Conservation (phyloP, 2,888 invertebrate species). For the Coronaproctus castanopsis region DNA sequence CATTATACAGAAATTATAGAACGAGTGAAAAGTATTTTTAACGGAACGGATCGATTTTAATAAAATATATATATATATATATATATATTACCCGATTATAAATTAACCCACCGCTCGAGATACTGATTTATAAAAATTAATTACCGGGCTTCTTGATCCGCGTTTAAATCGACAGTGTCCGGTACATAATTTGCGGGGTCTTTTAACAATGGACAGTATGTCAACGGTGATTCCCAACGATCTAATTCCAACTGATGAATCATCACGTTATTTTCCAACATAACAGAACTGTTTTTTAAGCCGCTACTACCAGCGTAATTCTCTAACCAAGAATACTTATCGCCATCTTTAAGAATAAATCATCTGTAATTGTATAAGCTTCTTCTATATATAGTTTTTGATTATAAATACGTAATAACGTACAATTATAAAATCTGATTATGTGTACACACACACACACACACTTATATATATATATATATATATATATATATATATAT, state of each 20-base stretch:
- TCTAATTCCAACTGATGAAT: constrained; percentile 37
- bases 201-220: constrained; percentile 51
- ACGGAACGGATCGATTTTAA: too few species aligned
- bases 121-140: background rate
- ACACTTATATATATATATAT: too few species aligned
- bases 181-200: constrained; percentile 65
- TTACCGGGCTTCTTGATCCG: constrained; percentile 61
- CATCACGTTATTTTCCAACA: constrained; percentile 19
- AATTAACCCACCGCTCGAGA: background rate
- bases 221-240: constrained; percentile 30
- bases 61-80: too few species aligned
- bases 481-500: background rate
- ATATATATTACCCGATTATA: too few species aligned
- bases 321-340: constrained; percentile 42
- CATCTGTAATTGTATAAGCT: background rate
- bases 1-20: too few species aligned
- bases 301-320: constrained; percentile 46
- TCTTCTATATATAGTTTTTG: background rate
- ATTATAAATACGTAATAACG: background rate
- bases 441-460: too few species aligned
- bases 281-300: constrained; percentile 26
- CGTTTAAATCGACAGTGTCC: constrained; percentile 74
- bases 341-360: constrained; percentile 25
- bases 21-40: too few species aligned
- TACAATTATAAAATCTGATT: too few species aligned